Evolutionary conservation across 2,113 vertebrate species (phyloP), one percentile per base, ranked within the genome.

Genomic region (Dermatemys mawii): DNA sequence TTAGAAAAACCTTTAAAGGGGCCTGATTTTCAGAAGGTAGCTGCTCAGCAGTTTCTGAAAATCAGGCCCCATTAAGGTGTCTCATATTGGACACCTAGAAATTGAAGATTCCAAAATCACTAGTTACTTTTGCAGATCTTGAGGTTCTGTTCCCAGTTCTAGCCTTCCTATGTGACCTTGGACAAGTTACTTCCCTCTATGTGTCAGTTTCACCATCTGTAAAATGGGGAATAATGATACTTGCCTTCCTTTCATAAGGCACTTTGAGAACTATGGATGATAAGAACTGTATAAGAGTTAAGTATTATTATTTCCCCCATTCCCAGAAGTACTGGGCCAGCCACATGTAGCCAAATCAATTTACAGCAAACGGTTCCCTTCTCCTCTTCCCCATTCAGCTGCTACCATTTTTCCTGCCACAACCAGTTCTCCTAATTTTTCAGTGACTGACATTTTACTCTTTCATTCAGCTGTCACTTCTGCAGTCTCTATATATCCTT

Each of bases 41-140:
- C 86, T 81, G 80, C n/a, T 89, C 24, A 46, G 54, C 5, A 27
- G 29, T 92, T 22, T 84, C 41, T 75, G 78, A 54, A 90, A 95
- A 78, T 9, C 41, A 81, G 14, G 2, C 10, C 50, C 38, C 38
- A 79, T 55, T 92, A 44, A 81, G 5, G 38, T 2, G 0, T 48
- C 51, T 32, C 83, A 3, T 27, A 27, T 0, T 0, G 29, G 80
- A 38, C 67, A 3, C 0, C 0, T 46, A 82, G 55, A 24, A 2
- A 70, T 7, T 53, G 51, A 1, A 11, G 27, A 0, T 0, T 26
- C 76, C 75, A n/a, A 38, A 51, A 35, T 78, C 51, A 60, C 0
- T 0, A 0, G 44, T 78, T 93, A 75, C 63, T 50, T 86, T 82
- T 55, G 21, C 86, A 82, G 13, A 88, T 53, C 79, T 51, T 90